Percentiles rank a stretch among this genome's conserved stretches.
Conservation (phyloP, 2,113 vertebrate genomes). For the Lates calcarifer region DNA sequence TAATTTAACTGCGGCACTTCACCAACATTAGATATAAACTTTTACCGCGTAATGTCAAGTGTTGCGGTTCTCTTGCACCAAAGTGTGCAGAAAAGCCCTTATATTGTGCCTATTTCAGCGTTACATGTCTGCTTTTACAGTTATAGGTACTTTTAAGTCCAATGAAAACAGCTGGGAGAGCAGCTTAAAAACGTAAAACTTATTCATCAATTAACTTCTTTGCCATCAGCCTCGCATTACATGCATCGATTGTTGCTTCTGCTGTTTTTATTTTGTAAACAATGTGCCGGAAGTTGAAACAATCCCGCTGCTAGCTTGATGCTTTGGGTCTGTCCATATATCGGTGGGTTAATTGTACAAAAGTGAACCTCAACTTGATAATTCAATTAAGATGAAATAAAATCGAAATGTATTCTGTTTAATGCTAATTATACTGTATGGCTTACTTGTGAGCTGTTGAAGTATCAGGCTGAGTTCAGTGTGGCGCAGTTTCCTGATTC, state of each 20-base stretch:
- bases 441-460: not conserved
- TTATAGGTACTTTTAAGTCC: not conserved
- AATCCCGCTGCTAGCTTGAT: not conserved
- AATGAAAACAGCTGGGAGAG: not conserved
- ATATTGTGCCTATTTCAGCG: too few relatives aligned
- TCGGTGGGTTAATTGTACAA: not conserved
- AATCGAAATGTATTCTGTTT: not conserved
- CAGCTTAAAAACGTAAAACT: not conserved
- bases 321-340: not conserved
- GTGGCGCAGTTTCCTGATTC: not conserved
- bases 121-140: too few relatives aligned
- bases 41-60: too few relatives aligned
- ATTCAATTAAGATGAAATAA: not conserved
- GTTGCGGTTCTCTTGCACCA: too few relatives aligned
- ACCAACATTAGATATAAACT: too few relatives aligned
- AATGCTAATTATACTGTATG: not conserved
- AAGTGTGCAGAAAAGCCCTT: too few relatives aligned
- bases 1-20: too few relatives aligned
- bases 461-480: too few relatives aligned
- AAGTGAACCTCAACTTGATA: not conserved
- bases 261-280: slow-evolving; percentile 17
- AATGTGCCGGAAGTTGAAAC: not conserved
- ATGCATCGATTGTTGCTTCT: not conserved
- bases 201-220: not conserved
- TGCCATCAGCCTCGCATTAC: not conserved